Evolutionary conservation across 2,888 invertebrate genomes (phyloP).

Genomic region (Limulus polyphemus): DNA sequence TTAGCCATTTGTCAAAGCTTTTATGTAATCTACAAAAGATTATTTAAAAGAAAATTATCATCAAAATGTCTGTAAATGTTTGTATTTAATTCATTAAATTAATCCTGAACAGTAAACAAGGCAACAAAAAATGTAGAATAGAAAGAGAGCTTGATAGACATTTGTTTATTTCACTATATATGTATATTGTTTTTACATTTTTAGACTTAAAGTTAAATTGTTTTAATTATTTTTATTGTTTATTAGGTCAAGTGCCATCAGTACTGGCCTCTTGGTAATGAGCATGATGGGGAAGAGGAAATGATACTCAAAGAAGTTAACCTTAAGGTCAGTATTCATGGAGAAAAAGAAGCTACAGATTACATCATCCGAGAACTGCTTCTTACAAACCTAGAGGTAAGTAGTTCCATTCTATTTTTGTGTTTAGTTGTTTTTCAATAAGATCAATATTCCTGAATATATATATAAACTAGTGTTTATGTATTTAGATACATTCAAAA

Average conservation of each 20-base stretch:
- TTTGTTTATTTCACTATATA: slow-evolving; percentile 38
- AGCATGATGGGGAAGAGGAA: slow-evolving; percentile 40
- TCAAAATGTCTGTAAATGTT: too few relatives aligned
- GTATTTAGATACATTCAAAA: too few relatives aligned
- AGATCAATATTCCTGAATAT: too few relatives aligned
- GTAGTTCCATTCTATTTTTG: slow-evolving; percentile 5
- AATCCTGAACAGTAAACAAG: too few relatives aligned
- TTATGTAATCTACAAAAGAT: too few relatives aligned
- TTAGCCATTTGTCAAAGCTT: too few relatives aligned
- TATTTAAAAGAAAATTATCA: too few relatives aligned
- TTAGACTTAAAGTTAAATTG: slow-evolving; percentile 1
- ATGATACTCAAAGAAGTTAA: slow-evolving; percentile 58
- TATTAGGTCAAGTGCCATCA: slow-evolving; percentile 70
- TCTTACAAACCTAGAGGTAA: slow-evolving; percentile 48
- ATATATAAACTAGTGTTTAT: too few relatives aligned
- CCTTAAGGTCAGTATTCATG: slow-evolving; percentile 59
- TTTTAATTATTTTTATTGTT: slow-evolving; percentile 9
- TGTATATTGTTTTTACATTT: slow-evolving; percentile 5
- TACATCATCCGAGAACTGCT: slow-evolving; percentile 57
- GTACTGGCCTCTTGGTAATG: slow-evolving; percentile 68
- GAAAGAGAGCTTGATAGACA: too few relatives aligned
- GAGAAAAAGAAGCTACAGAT: slow-evolving; percentile 60
- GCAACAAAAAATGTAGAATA: too few relatives aligned
- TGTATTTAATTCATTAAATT: too few relatives aligned
- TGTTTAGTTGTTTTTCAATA: slow-evolving; percentile 3